Evolutionary conservation across 2,888 invertebrate genomes (phyloP).

Genomic region (Leptura quadrifasciata): DNA sequence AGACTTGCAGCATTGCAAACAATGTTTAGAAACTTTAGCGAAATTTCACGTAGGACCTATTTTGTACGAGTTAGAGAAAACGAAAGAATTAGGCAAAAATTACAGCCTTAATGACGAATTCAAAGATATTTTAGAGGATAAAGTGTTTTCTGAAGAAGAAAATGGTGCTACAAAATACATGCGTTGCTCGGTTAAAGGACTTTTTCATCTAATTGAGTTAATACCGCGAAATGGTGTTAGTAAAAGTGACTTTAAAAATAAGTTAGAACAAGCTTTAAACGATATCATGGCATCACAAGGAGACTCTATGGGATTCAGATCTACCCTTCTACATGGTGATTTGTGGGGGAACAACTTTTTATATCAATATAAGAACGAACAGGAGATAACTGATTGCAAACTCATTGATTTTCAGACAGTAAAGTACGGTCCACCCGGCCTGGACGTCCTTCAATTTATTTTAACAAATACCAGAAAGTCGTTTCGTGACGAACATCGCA

Average conservation of each 20-base stretch:
- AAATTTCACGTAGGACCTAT: slow-evolving; percentile 76
- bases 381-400: slow-evolving; percentile 55
- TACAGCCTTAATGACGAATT: slow-evolving; percentile 58
- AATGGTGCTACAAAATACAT: slow-evolving; percentile 56
- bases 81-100: slow-evolving; percentile 49
- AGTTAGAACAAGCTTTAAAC: slow-evolving; percentile 44
- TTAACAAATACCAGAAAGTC: slow-evolving; percentile 62
- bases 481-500: slow-evolving; percentile 59
- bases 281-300: slow-evolving; percentile 16
- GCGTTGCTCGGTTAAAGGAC: slow-evolving; percentile 56
- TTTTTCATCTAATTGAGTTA: slow-evolving; percentile 59
- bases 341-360: slow-evolving; percentile 68
- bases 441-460: slow-evolving; percentile 65
- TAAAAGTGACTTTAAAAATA: slow-evolving; percentile 54
- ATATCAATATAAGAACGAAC: slow-evolving; percentile 53
- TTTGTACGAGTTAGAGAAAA: slow-evolving; percentile 73
- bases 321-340: slow-evolving; percentile 65
- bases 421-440: slow-evolving; percentile 63
- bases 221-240: slow-evolving; percentile 56
- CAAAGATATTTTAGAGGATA: slow-evolving; percentile 59
- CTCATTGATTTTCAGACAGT: slow-evolving; percentile 67
- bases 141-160: slow-evolving; percentile 53
- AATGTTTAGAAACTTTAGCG: slow-evolving; percentile 74
- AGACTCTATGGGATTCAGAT: slow-evolving; percentile 44
- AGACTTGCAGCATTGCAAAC: slow-evolving; percentile 74